phyloP scores from a whole-genome alignment of 2,113 vertebrate species.

The Aleadryas rufinucha region DNA sequence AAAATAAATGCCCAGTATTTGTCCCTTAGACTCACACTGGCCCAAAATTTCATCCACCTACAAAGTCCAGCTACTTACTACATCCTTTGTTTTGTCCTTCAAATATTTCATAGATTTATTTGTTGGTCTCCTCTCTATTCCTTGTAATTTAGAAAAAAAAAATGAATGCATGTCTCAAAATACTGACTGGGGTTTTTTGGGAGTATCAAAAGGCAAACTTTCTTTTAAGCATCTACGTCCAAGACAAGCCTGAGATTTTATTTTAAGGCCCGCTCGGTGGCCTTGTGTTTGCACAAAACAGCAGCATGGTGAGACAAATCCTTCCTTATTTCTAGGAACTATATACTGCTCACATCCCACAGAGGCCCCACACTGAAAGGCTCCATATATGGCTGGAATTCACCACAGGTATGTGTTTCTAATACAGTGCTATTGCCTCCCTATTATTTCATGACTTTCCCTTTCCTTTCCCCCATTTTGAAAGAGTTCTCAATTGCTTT shows the following conservation, averaged over 20 bases:
- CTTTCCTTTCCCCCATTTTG: not conserved
- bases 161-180: not conserved
- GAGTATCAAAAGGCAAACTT: not conserved
- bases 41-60: not conserved
- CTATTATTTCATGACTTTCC: not conserved
- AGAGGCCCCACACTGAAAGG: not conserved
- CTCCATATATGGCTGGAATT: not conserved
- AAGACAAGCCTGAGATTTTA: not conserved
- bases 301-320: not conserved
- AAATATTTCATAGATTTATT: not conserved
- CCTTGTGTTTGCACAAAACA: not conserved
- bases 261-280: not conserved
- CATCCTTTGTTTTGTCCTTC: not conserved
- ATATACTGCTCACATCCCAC: not conserved
- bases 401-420: not conserved
- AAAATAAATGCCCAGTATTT: not conserved
- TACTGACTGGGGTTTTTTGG: not conserved
- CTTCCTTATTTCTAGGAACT: not conserved
- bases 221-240: not conserved
- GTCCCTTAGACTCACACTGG: not conserved
- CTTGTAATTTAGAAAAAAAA: not conserved
- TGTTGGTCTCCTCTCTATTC: not conserved
- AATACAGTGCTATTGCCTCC: not conserved
- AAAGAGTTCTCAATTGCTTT: not conserved
- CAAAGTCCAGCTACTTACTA: not conserved